Conservation (phyloP, 2,113 vertebrate species). For the Varanus salvator region DNA sequence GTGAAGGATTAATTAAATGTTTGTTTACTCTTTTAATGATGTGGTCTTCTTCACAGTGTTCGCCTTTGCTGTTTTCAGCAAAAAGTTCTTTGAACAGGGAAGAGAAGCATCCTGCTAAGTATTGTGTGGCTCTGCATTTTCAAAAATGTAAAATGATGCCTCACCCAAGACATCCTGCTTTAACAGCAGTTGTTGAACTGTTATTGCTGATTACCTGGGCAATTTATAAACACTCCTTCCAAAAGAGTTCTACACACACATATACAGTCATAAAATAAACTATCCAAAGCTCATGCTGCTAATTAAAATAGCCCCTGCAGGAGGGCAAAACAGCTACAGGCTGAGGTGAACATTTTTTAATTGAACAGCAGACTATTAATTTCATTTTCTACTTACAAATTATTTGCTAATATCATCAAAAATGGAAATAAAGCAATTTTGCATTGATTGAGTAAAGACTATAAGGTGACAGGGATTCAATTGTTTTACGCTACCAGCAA, state of each 20-base stretch:
- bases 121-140: slow-evolving; percentile 52
- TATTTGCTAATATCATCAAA: slow-evolving; percentile 80
- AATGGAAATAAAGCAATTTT: slow-evolving; percentile 70
- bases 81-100: slow-evolving; percentile 61
- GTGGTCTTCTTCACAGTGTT: slow-evolving; percentile 63
- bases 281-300: slow-evolving; percentile 79
- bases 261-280: slow-evolving; percentile 80
- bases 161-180: slow-evolving; percentile 62
- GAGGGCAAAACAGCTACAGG: slow-evolving; percentile 74
- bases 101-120: slow-evolving; percentile 54
- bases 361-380: slow-evolving; percentile 75
- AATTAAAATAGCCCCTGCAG: slow-evolving; percentile 82
- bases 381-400: slow-evolving; percentile 76
- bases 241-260: slow-evolving; percentile 68
- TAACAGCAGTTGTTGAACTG: slow-evolving; percentile 73
- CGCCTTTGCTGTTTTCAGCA: slow-evolving; percentile 71
- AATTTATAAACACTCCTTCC: slow-evolving; percentile 76
- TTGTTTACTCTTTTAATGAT: slow-evolving; percentile 84
- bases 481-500: slow-evolving; percentile 38
- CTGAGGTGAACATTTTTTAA: slow-evolving; percentile 74
- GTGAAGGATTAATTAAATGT: slow-evolving; percentile 64
- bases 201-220: slow-evolving; percentile 74
- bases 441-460: slow-evolving; percentile 27
- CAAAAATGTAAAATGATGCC: slow-evolving; percentile 36
- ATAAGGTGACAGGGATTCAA: slow-evolving; percentile 39